Evolutionary conservation across 2,797 vertebrate genomes (phyloP), one percentile per base, ranked within the genome.

Genomic region (Esox lucius): DNA sequence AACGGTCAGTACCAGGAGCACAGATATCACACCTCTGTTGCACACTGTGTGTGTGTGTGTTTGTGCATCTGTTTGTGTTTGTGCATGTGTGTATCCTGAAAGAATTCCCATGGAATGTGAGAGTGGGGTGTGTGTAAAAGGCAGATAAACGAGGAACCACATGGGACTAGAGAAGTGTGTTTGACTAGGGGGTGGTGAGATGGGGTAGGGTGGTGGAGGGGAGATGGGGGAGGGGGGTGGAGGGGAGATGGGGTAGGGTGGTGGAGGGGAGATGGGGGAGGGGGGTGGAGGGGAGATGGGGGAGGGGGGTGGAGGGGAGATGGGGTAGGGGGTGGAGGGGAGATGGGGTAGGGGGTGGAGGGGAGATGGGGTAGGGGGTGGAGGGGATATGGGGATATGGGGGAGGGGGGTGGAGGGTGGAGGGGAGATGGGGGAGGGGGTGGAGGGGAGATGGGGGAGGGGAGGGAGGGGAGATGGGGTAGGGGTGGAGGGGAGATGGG

Each of bases 161-260:
- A 70, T 73, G 78, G 80, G 80, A 87, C 62, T 81, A 81, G 86
- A 84, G 75, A 83, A 85, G 82, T n/a, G 71, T 75, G 81, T 39
- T 83, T 51, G 80, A 73, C 68, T 84, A 67, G 56, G 67, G 74
- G 0, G 51, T 0, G 28, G 53, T 68, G 31, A 75, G 28, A 26
- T 22, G 1, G 46, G 64, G 59, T 35, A 17, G 7, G n/a, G 69
- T 77, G 83, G 5, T 79, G 75, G 73, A 11, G 6, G 51, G 13
- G 19, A 9, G 70, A 28, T 49, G 9, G 31, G n/a, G 28, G 71
- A 53, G 59, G 22, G 53, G 53, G 17, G 11, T 71, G 31, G 3
- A 19, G 2, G 13, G 2, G 49, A 12, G 49, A 51, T 8, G 16
- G 16, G n/a, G 56, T 8, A 22, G 56, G n/a, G 56, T 2, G 56